Conservation (phyloP, 2,113 vertebrate species). For the Meleagris gallopavo region DNA sequence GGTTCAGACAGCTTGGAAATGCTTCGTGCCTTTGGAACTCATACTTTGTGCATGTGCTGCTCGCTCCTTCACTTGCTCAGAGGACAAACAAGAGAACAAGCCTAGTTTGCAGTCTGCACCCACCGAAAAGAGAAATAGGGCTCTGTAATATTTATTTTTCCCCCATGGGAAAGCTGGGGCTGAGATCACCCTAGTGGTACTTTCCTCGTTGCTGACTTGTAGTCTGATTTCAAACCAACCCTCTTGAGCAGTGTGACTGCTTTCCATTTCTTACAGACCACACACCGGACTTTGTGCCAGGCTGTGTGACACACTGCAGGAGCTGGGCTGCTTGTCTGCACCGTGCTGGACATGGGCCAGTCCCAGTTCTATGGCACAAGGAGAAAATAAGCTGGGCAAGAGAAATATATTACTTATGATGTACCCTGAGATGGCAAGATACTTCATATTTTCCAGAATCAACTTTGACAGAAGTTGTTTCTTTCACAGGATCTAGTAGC, state of each 20-base stretch:
- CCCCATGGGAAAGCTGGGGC: too few relatives aligned
- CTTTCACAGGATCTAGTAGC: background rate
- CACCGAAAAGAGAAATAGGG: too few relatives aligned
- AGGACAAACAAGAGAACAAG: background rate
- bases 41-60: background rate
- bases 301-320: background rate
- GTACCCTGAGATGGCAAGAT: background rate
- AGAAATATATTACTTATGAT: background rate
- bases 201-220: too few relatives aligned
- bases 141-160: too few relatives aligned
- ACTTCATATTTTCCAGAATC: background rate
- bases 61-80: background rate
- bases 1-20: constrained; percentile 23
- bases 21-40: background rate
- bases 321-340: background rate
- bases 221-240: background rate
- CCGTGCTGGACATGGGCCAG: background rate
- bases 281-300: background rate
- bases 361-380: background rate
- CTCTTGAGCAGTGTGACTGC: too few relatives aligned
- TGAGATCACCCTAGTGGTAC: too few relatives aligned
- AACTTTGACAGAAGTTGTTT: background rate
- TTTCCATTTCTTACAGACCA: background rate
- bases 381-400: background rate
- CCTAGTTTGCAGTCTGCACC: background rate